phyloP scores from a whole-genome alignment of 2,888 invertebrate genomes.

The Heterodera filipjevi region DNA sequence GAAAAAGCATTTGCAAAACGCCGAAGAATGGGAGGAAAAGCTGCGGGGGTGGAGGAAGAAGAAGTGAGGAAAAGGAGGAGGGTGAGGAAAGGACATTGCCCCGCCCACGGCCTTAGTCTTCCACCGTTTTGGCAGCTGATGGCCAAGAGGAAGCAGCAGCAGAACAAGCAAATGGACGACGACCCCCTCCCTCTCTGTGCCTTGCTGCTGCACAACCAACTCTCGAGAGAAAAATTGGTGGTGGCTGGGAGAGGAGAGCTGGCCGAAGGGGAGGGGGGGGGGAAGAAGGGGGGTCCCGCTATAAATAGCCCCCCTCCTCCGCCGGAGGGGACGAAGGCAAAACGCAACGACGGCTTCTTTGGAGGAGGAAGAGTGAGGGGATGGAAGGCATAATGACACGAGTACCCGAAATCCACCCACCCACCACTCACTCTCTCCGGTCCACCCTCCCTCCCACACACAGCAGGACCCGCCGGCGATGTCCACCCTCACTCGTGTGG shows the following conservation, averaged over 20 bases:
- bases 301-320: not conserved
- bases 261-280: not conserved
- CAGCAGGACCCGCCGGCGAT: too few relatives aligned
- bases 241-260: not conserved
- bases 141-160: not conserved
- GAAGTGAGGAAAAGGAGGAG: not conserved
- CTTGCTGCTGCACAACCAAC: not conserved
- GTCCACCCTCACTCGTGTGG: not conserved
- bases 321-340: not conserved
- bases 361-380: not conserved
- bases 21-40: not conserved
- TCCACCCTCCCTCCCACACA: not conserved
- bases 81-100: not conserved
- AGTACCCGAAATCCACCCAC: not conserved
- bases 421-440: not conserved
- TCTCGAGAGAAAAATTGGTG: constrained; percentile 2
- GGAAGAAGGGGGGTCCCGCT: not conserved
- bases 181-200: not conserved
- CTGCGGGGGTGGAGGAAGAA: not conserved
- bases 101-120: too few relatives aligned
- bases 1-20: not conserved
- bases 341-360: not conserved
- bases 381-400: not conserved
- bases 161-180: not conserved
- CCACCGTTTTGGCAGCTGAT: not conserved